Percentiles rank a stretch among this genome's conserved stretches.
These are phyloP conservation scores for Pangasianodon hypophthalmus DNA, from an alignment of 2,113 vertebrate species.

Conservation along the genomic window DNA sequence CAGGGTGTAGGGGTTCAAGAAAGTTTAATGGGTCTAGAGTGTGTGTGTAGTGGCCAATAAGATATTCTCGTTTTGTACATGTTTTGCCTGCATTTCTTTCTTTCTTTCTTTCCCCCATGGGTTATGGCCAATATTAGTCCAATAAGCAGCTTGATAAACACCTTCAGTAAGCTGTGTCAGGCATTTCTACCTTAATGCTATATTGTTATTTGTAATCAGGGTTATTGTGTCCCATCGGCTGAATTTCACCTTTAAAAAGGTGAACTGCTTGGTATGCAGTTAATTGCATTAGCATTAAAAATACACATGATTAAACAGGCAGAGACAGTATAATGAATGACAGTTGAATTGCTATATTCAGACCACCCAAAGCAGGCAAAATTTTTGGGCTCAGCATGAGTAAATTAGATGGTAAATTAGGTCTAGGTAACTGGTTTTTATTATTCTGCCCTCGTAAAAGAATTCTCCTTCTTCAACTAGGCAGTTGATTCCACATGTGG, in stretches of 20 bases:
- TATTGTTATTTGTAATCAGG: neutral
- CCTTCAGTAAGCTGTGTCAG: neutral
- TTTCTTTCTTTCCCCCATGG: neutral
- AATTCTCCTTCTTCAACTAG: no score
- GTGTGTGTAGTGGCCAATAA: neutral
- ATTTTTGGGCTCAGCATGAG: neutral
- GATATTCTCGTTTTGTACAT: neutral
- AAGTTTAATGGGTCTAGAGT: neutral
- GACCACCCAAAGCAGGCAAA: neutral
- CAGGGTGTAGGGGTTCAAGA: neutral
- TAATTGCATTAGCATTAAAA: slow-evolving; percentile 36
- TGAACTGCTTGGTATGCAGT: neutral
- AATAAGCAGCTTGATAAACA: neutral
- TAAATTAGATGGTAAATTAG: neutral
- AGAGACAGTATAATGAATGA: neutral
- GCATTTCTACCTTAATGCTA: neutral
- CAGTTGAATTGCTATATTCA: neutral
- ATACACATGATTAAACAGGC: neutral
- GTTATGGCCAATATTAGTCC: neutral
- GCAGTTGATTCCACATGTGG: no score
- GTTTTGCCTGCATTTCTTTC: neutral
- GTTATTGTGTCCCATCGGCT: neutral
- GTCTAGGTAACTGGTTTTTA: neutral
- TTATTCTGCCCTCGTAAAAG: no score
- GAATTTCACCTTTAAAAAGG: neutral